Conservation (phyloP, 2,113 vertebrate species). For the Actenoides lindsayi region DNA sequence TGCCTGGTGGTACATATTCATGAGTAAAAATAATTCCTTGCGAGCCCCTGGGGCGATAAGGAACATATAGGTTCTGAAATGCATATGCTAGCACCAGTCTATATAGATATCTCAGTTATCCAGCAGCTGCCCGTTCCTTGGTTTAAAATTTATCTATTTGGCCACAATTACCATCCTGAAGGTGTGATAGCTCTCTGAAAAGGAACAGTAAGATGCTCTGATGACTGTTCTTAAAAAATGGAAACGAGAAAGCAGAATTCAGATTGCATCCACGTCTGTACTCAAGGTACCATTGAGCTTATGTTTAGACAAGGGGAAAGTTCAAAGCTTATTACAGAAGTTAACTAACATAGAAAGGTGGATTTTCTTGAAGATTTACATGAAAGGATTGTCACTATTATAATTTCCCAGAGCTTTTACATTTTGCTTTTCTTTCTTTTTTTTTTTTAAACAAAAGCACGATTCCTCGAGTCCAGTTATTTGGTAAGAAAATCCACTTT, state of each 20-base stretch:
- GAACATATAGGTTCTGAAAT: not conserved
- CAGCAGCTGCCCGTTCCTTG: slow-evolving; percentile 31
- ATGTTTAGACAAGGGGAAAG: not conserved
- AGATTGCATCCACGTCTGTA: not conserved
- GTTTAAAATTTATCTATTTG: slow-evolving; percentile 47
- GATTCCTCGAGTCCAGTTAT: not conserved
- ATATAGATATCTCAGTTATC: not conserved
- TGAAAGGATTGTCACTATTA: not conserved
- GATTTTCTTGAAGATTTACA: not conserved
- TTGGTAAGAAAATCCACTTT: not conserved
- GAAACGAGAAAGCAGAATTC: not conserved
- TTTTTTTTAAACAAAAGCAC: not conserved
- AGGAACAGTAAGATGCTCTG: not conserved
- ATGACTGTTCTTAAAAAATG: slow-evolving; percentile 43
- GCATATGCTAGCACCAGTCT: not conserved
- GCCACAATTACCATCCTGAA: slow-evolving; percentile 49
- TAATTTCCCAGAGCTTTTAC: not conserved
- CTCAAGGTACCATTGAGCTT: not conserved
- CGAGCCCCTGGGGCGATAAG: not conserved
- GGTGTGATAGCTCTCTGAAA: slow-evolving; percentile 33
- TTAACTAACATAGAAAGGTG: not conserved
- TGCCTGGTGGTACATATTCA: not conserved
- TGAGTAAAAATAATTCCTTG: not conserved
- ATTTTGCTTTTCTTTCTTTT: not conserved
- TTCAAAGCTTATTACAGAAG: not conserved